These are phyloP conservation scores for Turritopsis rubra DNA, from an alignment of 30 jellyfish, hydroid and myxozoan species.

Conservation along the genomic window DNA sequence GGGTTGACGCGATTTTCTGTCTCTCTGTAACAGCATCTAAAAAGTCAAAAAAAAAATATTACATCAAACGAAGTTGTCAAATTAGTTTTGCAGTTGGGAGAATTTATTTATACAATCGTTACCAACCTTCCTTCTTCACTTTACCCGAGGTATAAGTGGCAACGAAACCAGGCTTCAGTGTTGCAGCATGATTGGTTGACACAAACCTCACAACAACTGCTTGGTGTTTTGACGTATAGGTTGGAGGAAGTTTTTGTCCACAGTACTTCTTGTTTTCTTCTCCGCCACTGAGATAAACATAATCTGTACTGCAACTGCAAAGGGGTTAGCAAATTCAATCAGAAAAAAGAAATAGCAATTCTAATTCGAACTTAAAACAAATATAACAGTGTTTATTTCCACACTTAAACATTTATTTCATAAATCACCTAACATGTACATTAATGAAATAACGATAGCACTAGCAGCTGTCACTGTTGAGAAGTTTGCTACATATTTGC, in stretches of 20 bases:
- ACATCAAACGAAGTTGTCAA: not conserved
- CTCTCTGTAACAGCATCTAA: not conserved
- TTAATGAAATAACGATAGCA: no score
- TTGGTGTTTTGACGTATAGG: constrained; percentile 54
- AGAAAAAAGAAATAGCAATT: not conserved
- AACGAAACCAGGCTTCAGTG: constrained; percentile 83
- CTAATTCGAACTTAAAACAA: not conserved
- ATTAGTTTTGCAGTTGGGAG: not conserved
- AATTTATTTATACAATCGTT: not conserved
- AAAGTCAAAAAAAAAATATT: not conserved
- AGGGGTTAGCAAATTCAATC: no score
- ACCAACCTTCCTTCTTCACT: not conserved
- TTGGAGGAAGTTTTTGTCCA: constrained; percentile 75
- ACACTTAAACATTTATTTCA: no score
- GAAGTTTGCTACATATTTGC: no score
- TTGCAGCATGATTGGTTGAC: constrained; percentile 65
- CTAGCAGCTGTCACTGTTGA: no score
- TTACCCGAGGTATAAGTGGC: constrained; percentile 90
- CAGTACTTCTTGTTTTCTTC: constrained; percentile 84
- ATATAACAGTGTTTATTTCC: no score
- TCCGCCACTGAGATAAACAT: constrained; percentile 71
- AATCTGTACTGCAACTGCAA: constrained; percentile 75
- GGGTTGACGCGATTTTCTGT: not conserved
- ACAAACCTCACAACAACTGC: constrained; percentile 56
- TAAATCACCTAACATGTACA: no score